Evolutionary conservation across 1,140 invertebrate genomes (phyloP).

Genomic region (Pomacea maculata): DNA sequence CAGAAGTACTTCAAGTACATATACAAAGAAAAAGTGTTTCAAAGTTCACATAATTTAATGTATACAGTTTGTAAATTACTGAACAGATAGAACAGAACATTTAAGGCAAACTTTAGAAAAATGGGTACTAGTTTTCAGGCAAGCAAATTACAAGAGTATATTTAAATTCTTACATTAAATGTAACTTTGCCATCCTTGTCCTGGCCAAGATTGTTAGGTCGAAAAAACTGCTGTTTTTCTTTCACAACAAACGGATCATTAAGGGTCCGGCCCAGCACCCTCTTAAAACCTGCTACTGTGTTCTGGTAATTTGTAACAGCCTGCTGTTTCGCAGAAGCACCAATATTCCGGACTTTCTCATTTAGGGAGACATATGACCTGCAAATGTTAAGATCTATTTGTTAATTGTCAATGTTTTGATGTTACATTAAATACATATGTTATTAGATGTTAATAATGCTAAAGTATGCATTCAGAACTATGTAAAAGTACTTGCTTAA

Average conservation of each 20-base stretch:
- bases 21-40: too few species aligned
- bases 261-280: slow-evolving; percentile 84
- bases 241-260: slow-evolving; percentile 86
- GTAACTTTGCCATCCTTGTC: slow-evolving; percentile 72
- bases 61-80: too few species aligned
- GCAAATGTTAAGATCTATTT: slow-evolving; percentile 49
- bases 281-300: slow-evolving; percentile 93
- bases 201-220: slow-evolving; percentile 80
- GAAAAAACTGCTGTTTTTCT: slow-evolving; percentile 73
- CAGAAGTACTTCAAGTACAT: too few species aligned
- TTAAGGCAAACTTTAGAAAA: neutral
- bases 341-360: slow-evolving; percentile 89
- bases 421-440: too few species aligned
- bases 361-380: slow-evolving; percentile 96
- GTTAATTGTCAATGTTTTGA: too few species aligned
- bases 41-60: too few species aligned
- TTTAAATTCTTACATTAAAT: slow-evolving; percentile 71
- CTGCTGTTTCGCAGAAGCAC: slow-evolving; percentile 96
- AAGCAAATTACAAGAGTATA: neutral
- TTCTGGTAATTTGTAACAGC: slow-evolving; percentile 97
- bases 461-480: too few species aligned
- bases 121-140: neutral
- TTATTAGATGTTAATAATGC: too few species aligned
- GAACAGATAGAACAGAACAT: neutral
- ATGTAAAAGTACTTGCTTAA: too few species aligned